A percentile compares a stretch with the other conserved stretches of the same genome.
Evolutionary conservation across 2,113 vertebrate species (phyloP).

Genomic region (Dolichallabes microphthalmus): DNA sequence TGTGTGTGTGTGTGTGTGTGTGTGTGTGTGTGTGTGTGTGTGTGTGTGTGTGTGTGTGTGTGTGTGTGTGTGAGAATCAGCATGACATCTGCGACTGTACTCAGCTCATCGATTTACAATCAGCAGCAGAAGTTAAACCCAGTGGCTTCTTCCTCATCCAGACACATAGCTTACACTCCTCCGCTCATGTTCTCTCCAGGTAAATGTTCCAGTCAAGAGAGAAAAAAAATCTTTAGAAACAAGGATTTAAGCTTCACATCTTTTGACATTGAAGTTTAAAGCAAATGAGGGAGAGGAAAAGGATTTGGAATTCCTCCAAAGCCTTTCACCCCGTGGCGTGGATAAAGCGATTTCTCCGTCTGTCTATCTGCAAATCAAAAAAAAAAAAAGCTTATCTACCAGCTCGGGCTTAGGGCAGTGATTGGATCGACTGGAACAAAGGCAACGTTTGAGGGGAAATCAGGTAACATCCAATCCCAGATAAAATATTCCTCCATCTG

Average conservation of each 20-base stretch:
- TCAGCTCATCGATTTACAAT: neutral
- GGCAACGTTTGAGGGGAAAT: constrained; percentile 37
- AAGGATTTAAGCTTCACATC: constrained; percentile 17
- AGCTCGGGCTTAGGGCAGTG: constrained; percentile 37
- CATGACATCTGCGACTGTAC: neutral
- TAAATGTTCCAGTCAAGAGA: neutral
- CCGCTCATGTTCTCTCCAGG: neutral
- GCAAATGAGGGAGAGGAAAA: constrained; percentile 5
- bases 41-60: no score
- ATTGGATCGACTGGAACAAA: constrained; percentile 49
- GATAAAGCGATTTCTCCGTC: constrained; percentile 33
- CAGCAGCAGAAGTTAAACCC: neutral
- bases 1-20: no score
- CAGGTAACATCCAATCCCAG: constrained; percentile 36
- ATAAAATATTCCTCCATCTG: constrained; percentile 43
- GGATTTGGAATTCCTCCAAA: constrained; percentile 41
- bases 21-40: no score
- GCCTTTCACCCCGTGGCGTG: constrained; percentile 4
- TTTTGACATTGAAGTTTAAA: constrained; percentile 33
- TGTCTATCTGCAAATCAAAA: constrained; percentile 18
- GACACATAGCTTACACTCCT: neutral
- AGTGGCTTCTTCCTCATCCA: neutral
- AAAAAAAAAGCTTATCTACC: constrained; percentile 42
- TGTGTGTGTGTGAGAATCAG: neutral
- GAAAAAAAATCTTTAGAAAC: neutral